Conservation (phyloP, 2,113 vertebrate species). For the Dicaeum eximium region DNA sequence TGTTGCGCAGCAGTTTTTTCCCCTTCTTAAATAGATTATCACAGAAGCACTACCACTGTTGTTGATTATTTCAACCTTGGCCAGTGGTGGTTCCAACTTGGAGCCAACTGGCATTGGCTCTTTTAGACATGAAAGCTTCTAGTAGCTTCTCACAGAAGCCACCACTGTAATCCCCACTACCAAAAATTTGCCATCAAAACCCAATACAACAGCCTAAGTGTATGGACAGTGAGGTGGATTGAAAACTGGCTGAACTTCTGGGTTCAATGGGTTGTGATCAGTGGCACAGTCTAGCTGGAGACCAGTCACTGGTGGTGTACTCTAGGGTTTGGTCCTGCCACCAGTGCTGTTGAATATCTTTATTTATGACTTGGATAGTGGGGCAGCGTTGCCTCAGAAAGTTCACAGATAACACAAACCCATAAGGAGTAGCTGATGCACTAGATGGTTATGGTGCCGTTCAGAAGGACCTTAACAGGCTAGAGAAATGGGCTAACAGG, state of each 20-base stretch:
- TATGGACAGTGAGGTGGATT: not conserved
- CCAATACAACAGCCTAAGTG: not conserved
- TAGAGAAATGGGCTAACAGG: not conserved
- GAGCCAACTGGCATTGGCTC: too few species aligned
- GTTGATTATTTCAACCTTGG: too few species aligned
- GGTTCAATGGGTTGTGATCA: not conserved
- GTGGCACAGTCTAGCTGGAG: not conserved
- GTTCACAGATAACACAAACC: not conserved
- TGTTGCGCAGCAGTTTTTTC: too few species aligned
- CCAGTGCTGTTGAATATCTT: not conserved
- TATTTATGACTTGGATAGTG: not conserved
- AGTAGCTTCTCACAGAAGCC: too few species aligned
- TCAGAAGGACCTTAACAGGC: not conserved
- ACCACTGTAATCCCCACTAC: not conserved
- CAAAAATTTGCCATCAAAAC: not conserved
- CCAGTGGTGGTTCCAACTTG: too few species aligned
- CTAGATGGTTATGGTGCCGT: not conserved
- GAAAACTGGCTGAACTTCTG: not conserved
- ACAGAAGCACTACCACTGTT: too few species aligned
- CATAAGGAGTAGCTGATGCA: not conserved
- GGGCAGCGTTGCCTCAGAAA: not conserved
- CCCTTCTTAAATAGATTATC: too few species aligned
- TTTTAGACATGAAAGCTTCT: too few species aligned
- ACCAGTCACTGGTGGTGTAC: not conserved
- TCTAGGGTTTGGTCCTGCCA: not conserved